Evolutionary conservation across 2,888 invertebrate genomes (phyloP).

Genomic region (Thymelicus acteon): DNA sequence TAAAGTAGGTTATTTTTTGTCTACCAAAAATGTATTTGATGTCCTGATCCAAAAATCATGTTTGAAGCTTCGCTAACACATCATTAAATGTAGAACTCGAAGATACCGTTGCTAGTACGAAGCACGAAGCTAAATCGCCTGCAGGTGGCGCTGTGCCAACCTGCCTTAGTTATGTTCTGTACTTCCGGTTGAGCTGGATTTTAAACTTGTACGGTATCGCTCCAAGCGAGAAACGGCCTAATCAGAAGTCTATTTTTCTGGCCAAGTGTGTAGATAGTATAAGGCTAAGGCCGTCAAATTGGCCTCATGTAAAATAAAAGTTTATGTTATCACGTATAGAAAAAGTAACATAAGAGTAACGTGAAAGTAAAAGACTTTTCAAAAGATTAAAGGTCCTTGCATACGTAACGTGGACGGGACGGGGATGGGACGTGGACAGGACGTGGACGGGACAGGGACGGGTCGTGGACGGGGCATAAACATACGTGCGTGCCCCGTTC

Average conservation of each 20-base stretch:
- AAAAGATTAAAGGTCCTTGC: no score
- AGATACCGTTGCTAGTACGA: conserved; percentile 5
- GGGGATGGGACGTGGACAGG: no score
- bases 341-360: no score
- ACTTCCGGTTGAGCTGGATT: conserved; percentile 13
- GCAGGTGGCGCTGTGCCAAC: conserved; percentile 25
- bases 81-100: conserved; percentile 17
- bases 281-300: no score
- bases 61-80: neutral
- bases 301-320: no score
- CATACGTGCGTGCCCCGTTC: no score
- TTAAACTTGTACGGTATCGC: conserved; percentile 3
- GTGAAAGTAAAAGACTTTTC: no score
- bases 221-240: conserved; percentile 2
- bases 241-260: conserved; percentile 1
- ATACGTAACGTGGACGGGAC: no score
- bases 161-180: conserved; percentile 15
- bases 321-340: no score
- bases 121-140: conserved; percentile 21
- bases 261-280: neutral
- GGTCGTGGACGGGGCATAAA: no score
- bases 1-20: no score
- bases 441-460: no score
- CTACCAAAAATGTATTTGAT: neutral
- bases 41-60: neutral